Percentiles rank a stretch among this genome's conserved stretches.
These are phyloP conservation scores for Corbicula japonica DNA, from an alignment of 2,888 invertebrate genomes.

Conservation along the genomic window DNA sequence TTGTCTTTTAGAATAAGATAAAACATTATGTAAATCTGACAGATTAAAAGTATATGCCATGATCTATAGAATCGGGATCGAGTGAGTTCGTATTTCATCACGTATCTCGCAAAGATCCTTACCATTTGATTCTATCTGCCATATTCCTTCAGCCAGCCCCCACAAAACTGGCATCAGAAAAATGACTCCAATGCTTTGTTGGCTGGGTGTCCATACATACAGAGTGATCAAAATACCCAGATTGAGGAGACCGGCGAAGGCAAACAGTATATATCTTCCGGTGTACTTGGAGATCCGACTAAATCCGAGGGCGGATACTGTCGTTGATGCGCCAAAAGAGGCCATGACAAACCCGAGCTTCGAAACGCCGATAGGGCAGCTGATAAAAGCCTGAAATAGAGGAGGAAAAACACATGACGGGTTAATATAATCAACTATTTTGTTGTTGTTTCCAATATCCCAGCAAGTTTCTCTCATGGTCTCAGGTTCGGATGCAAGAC, in stretches of 20 bases:
- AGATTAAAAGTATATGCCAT: neutral
- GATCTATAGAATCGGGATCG: neutral
- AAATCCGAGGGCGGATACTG: conserved; percentile 71
- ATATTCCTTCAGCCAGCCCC: conserved; percentile 78
- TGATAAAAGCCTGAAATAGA: conserved; percentile 75
- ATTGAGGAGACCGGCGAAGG: conserved; percentile 67
- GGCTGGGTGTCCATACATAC: conserved; percentile 70
- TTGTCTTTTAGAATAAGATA: neutral
- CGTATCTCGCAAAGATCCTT: conserved; percentile 18
- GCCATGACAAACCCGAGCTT: conserved; percentile 81
- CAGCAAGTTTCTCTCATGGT: neutral
- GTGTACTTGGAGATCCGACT: conserved; percentile 72
- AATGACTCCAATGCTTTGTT: conserved; percentile 57
- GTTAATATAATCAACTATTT: neutral
- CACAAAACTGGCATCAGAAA: conserved; percentile 74
- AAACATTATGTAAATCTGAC: neutral
- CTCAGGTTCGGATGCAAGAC: neutral
- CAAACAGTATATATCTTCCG: conserved; percentile 73
- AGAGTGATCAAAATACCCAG: conserved; percentile 69
- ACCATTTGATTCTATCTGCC: conserved; percentile 80
- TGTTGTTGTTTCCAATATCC: neutral
- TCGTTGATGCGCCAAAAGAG: conserved; percentile 74
- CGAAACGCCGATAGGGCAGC: conserved; percentile 78
- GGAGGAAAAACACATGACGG: neutral
- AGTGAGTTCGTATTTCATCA: neutral